Percentiles rank a stretch among this genome's conserved stretches.
Evolutionary conservation across 2,888 invertebrate genomes (phyloP).

Genomic region (Orchesella flavescens): DNA sequence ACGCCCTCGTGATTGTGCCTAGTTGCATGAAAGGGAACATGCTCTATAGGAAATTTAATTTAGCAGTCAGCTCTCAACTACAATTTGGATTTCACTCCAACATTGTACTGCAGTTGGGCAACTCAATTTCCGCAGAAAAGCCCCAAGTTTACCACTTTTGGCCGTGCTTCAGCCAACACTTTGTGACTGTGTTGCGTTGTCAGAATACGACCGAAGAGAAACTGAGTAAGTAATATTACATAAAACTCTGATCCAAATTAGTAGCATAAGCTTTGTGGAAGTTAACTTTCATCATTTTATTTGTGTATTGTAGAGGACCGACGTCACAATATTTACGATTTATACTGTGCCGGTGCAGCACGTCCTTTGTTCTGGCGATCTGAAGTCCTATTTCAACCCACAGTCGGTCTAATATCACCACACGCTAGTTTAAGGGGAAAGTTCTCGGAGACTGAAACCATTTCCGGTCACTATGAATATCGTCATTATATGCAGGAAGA

Average conservation of each 20-base stretch:
- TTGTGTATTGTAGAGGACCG: slow-evolving; percentile 80
- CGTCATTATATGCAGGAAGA: slow-evolving; percentile 97
- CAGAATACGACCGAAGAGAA: slow-evolving; percentile 81
- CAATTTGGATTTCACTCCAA: slow-evolving; percentile 67
- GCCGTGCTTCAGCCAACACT: slow-evolving; percentile 83
- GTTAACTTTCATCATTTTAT: too few species aligned
- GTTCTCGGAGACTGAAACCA: slow-evolving; percentile 73
- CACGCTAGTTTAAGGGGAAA: slow-evolving; percentile 70
- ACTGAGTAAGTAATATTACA: slow-evolving; percentile 78
- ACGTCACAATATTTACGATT: slow-evolving; percentile 82
- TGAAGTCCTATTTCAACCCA: slow-evolving; percentile 66
- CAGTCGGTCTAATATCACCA: slow-evolving; percentile 68
- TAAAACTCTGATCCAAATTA: neutral
- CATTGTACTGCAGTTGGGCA: slow-evolving; percentile 69
- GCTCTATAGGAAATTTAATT: slow-evolving; percentile 68
- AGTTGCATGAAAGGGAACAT: slow-evolving; percentile 29
- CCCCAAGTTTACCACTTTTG: slow-evolving; percentile 85
- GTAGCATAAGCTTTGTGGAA: too few species aligned
- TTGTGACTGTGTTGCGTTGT: slow-evolving; percentile 84
- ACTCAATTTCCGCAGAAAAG: slow-evolving; percentile 71
- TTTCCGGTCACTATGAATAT: slow-evolving; percentile 92
- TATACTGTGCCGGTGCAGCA: slow-evolving; percentile 81
- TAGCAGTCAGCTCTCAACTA: slow-evolving; percentile 68
- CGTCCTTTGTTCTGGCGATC: slow-evolving; percentile 85
- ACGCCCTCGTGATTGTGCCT: slow-evolving; percentile 68